phyloP scores from a whole-genome alignment of 2,888 invertebrate genomes.

The Eledona agricola region DNA sequence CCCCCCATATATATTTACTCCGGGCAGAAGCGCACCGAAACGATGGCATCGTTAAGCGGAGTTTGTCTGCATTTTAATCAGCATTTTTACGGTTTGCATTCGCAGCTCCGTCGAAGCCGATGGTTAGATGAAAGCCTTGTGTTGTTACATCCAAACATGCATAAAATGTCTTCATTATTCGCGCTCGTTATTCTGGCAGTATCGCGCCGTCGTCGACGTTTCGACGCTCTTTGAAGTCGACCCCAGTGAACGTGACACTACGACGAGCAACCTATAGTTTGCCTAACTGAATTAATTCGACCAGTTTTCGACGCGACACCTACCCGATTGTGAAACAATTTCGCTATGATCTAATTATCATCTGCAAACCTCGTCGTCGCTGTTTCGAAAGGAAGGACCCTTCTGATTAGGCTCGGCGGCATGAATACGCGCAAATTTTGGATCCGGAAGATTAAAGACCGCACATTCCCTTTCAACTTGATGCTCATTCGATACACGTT shows the following conservation, averaged over 20 bases:
- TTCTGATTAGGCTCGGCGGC: constrained; percentile 14
- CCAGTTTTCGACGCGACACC: constrained; percentile 27
- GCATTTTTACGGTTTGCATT: constrained; percentile 39
- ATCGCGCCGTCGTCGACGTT: constrained; percentile 38
- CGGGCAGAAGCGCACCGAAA: constrained; percentile 2
- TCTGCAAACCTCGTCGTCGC: constrained; percentile 16
- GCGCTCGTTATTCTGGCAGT: constrained; percentile 49
- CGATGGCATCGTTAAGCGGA: constrained; percentile 11
- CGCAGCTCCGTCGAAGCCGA: constrained; percentile 22
- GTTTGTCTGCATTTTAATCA: constrained; percentile 35
- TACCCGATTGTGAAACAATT: constrained; percentile 28
- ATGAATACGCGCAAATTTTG: too few species aligned
- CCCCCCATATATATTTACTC: constrained; percentile 2
- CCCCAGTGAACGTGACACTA: constrained; percentile 43
- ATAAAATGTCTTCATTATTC: constrained; percentile 54
- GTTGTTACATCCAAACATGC: constrained; percentile 47
- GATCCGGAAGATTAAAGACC: too few species aligned
- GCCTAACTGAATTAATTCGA: constrained; percentile 41
- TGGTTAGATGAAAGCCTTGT: constrained; percentile 19
- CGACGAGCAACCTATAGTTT: constrained; percentile 22
- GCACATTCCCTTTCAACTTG: too few species aligned
- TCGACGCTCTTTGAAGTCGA: constrained; percentile 45
- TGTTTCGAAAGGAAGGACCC: constrained; percentile 5
- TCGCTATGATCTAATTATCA: constrained; percentile 24
- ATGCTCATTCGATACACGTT: too few species aligned